Conservation (phyloP, 2,113 vertebrate genomes). For the Chinchilla lanigera region DNA sequence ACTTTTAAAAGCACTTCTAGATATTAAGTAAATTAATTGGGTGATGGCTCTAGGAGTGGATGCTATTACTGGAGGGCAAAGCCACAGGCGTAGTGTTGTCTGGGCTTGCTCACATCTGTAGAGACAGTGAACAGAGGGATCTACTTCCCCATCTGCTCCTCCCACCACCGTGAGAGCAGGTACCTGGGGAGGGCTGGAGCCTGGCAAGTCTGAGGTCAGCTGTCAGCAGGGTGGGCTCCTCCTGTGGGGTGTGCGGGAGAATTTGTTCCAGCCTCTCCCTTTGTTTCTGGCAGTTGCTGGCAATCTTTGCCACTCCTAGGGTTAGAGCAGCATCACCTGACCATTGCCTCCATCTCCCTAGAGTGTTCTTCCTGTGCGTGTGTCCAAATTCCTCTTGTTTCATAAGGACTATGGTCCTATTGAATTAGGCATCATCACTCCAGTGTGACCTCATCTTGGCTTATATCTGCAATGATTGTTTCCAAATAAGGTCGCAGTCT, state of each 20-base stretch:
- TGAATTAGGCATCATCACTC: not conserved
- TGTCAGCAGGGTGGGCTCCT: not conserved
- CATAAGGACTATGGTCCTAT: not conserved
- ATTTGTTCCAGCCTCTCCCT: too few relatives aligned
- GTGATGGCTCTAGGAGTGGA: not conserved
- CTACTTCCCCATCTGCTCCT: not conserved
- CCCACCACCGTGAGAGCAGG: not conserved
- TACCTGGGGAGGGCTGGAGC: not conserved
- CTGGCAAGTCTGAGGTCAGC: not conserved
- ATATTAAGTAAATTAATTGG: not conserved
- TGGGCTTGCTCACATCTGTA: fast-evolving
- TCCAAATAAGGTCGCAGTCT: not conserved
- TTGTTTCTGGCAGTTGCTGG: too few relatives aligned
- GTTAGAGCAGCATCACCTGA: too few relatives aligned
- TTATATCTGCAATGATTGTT: not conserved
- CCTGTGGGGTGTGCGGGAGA: too few relatives aligned
- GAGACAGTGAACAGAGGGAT: not conserved
- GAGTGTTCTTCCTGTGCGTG: not conserved
- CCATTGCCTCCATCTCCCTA: not conserved
- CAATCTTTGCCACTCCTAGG: not conserved
- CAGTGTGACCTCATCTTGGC: not conserved
- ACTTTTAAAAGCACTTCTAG: not conserved
- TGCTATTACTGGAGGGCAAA: not conserved
- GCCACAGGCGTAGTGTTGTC: not conserved
- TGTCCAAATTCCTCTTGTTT: not conserved